Evolutionary conservation across 2,797 vertebrate genomes (phyloP).

Genomic region (Tinamus major): DNA sequence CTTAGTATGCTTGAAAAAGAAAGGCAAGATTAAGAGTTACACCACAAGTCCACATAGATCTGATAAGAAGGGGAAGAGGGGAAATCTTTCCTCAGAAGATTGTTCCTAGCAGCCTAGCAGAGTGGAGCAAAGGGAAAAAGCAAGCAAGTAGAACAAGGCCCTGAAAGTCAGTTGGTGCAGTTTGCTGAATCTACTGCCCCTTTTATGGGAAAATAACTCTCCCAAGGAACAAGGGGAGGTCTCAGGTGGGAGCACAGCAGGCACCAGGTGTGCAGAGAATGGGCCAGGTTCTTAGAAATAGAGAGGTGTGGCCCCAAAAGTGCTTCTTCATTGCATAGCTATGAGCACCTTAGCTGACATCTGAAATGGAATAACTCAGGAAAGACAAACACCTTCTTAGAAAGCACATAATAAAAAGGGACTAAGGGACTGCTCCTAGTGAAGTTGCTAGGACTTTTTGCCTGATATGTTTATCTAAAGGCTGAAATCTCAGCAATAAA

Average conservation of each 20-base stretch:
- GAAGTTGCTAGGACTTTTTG: neutral
- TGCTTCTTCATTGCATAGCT: neutral
- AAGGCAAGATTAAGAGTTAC: neutral
- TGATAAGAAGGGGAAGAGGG: neutral
- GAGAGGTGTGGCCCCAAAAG: neutral
- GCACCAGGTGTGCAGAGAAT: neutral
- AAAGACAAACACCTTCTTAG: slow-evolving; percentile 5
- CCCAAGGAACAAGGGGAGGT: neutral
- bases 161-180: neutral
- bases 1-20: neutral
- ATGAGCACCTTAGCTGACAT: neutral
- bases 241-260: neutral
- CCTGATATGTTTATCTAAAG: neutral
- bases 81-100: too few relatives aligned
- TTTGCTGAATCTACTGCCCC: neutral
- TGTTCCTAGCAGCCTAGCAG: neutral
- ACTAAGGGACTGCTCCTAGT: neutral
- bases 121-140: neutral
- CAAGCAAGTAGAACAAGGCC: neutral
- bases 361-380: neutral
- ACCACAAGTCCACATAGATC: neutral
- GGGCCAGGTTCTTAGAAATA: neutral
- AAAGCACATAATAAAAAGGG: neutral
- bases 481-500: neutral
- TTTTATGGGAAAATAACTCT: neutral